Evolutionary conservation across 2,113 vertebrate genomes (phyloP).

Genomic region (Neolamprologus tretocephalus): DNA sequence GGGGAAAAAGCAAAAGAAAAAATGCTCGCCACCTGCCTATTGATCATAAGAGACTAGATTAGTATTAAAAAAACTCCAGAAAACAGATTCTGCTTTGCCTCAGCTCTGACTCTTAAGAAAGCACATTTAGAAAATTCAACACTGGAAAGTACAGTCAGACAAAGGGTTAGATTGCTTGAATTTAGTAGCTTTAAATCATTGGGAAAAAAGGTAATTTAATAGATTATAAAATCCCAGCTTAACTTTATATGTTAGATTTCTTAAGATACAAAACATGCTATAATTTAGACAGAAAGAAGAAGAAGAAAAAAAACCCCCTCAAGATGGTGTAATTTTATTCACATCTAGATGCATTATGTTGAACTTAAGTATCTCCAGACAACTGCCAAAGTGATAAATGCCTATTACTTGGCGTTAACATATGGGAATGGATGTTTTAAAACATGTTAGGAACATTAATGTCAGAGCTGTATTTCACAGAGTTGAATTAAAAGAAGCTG

Average conservation of each 20-base stretch:
- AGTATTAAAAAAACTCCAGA: background rate
- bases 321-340: background rate
- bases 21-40: background rate
- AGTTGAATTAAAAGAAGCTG: background rate
- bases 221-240: background rate
- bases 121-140: background rate
- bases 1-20: background rate
- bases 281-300: background rate
- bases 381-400: background rate
- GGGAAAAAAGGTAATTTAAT: background rate
- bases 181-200: background rate
- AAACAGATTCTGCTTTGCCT: background rate
- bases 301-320: rapidly evolving
- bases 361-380: background rate
- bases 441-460: background rate
- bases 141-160: background rate
- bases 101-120: background rate
- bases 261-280: background rate
- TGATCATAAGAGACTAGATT: background rate
- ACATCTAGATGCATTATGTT: background rate
- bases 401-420: background rate
- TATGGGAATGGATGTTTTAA: background rate
- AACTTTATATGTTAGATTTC: background rate
- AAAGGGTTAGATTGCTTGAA: background rate
- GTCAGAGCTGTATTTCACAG: background rate